Percentiles rank a stretch among this genome's conserved stretches.
phyloP scores from a whole-genome alignment of 2,113 vertebrate species.

The Scomber colias region DNA sequence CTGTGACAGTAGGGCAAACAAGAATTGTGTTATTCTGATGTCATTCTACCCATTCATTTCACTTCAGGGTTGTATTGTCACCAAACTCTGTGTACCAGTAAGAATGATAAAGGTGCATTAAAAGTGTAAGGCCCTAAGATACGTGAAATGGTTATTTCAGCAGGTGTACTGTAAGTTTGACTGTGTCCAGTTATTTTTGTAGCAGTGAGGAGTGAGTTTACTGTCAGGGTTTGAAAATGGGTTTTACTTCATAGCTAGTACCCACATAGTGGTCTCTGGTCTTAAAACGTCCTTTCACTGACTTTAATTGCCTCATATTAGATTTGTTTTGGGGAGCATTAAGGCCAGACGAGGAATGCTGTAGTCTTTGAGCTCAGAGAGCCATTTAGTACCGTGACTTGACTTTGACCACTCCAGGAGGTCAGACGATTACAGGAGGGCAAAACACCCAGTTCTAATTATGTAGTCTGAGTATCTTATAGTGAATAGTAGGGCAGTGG shows the following conservation, averaged over 20 bases:
- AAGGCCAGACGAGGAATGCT: slow-evolving; percentile 51
- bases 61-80: not conserved
- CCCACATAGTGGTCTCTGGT: slow-evolving; percentile 6
- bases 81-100: not conserved
- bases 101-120: not conserved
- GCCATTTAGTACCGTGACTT: slow-evolving; percentile 63
- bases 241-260: slow-evolving; percentile 15
- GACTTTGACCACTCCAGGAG: slow-evolving; percentile 53
- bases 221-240: slow-evolving; percentile 2
- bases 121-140: not conserved
- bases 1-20: not conserved
- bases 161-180: too few species aligned
- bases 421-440: slow-evolving; percentile 39
- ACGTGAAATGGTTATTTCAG: too few species aligned
- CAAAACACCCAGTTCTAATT: slow-evolving; percentile 47
- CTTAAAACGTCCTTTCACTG: slow-evolving; percentile 13
- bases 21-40: not conserved
- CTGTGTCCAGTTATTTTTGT: not conserved
- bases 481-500: slow-evolving; percentile 38
- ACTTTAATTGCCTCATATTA: slow-evolving; percentile 55
- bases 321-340: slow-evolving; percentile 29
- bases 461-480: slow-evolving; percentile 23
- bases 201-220: not conserved
- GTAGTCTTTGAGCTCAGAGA: slow-evolving; percentile 46
- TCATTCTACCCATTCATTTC: not conserved